A percentile compares a stretch with the other conserved stretches of the same genome.
Conservation (phyloP, 2,888 invertebrate genomes). For the Vannuccia rotundouncinata region DNA sequence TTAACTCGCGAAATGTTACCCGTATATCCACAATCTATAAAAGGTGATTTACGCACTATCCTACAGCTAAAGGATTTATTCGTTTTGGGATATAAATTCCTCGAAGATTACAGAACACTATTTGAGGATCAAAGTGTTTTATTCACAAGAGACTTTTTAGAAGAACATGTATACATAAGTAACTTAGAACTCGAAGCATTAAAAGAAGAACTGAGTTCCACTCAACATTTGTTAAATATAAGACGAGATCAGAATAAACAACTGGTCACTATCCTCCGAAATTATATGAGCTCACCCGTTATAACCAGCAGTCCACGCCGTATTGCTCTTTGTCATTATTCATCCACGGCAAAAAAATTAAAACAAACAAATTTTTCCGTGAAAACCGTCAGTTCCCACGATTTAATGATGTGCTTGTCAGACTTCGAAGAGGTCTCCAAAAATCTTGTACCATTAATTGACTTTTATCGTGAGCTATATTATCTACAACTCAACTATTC, state of each 20-base stretch:
- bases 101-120: constrained; percentile 27
- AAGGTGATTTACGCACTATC: constrained; percentile 30
- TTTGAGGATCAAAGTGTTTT: constrained; percentile 20
- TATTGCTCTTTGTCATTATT: background rate
- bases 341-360: background rate
- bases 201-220: background rate
- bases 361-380: background rate
- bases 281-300: background rate
- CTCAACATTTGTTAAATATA: background rate
- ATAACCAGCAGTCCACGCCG: background rate
- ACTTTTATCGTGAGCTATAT: constrained; percentile 33
- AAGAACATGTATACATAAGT: constrained; percentile 14
- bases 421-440: constrained; percentile 3
- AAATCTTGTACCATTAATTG: constrained; percentile 31
- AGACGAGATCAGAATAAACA: constrained; percentile 25
- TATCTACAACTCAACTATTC: constrained; percentile 34
- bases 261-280: background rate
- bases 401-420: background rate
- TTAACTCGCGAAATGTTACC: background rate
- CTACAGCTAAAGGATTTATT: constrained; percentile 31
- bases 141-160: constrained; percentile 28
- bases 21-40: background rate
- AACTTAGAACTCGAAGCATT: constrained; percentile 22
- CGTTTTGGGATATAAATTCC: constrained; percentile 22
- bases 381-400: background rate